Percentiles rank a stretch among this genome's conserved stretches.
phyloP scores from a whole-genome alignment of 2,888 invertebrate species.

The Amphipoea lucens region DNA sequence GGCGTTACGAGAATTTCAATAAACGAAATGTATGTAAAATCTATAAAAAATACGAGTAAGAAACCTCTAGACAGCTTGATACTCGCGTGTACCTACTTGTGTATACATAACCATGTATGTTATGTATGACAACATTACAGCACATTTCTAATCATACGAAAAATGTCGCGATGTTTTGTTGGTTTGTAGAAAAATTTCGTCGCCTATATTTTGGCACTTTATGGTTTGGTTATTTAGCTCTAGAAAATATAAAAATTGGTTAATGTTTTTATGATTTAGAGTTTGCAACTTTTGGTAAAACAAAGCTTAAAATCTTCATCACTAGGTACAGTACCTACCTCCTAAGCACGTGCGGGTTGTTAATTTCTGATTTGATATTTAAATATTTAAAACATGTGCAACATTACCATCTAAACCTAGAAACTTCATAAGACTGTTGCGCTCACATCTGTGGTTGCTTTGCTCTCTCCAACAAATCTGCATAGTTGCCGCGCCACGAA shows the following conservation, averaged over 20 bases:
- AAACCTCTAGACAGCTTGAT: constrained; percentile 7
- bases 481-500: neutral
- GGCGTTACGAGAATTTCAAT: constrained; percentile 42
- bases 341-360: neutral
- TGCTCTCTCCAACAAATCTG: constrained; percentile 21
- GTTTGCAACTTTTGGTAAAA: neutral
- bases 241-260: neutral
- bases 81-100: neutral
- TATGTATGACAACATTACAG: neutral
- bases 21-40: constrained; percentile 34
- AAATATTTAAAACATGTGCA: neutral
- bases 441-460: neutral
- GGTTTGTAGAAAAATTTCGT: neutral
- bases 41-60: constrained; percentile 16
- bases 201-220: neutral
- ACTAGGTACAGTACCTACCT: neutral
- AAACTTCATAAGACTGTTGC: neutral
- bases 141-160: constrained; percentile 8
- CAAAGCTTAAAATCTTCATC: neutral
- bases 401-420: neutral
- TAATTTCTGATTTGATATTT: neutral
- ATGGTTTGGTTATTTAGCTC: neutral
- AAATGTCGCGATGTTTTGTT: neutral
- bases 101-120: neutral
- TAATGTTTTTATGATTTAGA: neutral